These are phyloP conservation scores for Plodia interpunctella DNA, from an alignment of 1,140 invertebrate species.

Conservation along the genomic window DNA sequence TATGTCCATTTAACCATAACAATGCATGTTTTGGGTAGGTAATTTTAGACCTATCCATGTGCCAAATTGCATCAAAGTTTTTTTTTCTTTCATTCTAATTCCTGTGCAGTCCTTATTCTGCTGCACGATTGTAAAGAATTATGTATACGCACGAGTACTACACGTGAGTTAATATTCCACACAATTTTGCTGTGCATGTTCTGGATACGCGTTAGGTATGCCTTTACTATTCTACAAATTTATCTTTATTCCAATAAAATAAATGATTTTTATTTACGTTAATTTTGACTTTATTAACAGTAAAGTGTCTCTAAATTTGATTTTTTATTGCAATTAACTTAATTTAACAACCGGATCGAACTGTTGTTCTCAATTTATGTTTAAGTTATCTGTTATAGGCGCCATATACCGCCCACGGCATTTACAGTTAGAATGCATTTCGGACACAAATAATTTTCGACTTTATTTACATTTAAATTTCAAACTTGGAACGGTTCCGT, in stretches of 20 bases:
- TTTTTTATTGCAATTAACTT: slow-evolving; percentile 8
- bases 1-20: not conserved
- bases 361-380: slow-evolving; percentile 1
- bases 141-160: too few relatives aligned
- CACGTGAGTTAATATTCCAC: too few relatives aligned
- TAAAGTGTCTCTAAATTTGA: slow-evolving; percentile 1
- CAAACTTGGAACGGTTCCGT: not conserved
- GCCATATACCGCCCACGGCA: slow-evolving; percentile 6
- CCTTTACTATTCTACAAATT: too few relatives aligned
- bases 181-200: too few relatives aligned
- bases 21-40: not conserved
- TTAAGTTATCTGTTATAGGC: slow-evolving; percentile 5
- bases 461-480: slow-evolving; percentile 7
- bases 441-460: slow-evolving; percentile 4
- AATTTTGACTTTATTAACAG: not conserved
- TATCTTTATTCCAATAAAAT: too few relatives aligned
- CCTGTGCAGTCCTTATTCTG: too few relatives aligned
- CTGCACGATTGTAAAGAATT: too few relatives aligned
- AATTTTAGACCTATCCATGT: too few relatives aligned
- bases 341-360: not conserved
- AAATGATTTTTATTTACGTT: not conserved
- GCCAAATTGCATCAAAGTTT: too few relatives aligned
- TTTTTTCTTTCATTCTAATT: too few relatives aligned
- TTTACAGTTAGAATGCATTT: slow-evolving; percentile 10
- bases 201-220: too few relatives aligned